Evolutionary conservation across 2,113 vertebrate genomes (phyloP).

Genomic region (Diglossa brunneiventris): DNA sequence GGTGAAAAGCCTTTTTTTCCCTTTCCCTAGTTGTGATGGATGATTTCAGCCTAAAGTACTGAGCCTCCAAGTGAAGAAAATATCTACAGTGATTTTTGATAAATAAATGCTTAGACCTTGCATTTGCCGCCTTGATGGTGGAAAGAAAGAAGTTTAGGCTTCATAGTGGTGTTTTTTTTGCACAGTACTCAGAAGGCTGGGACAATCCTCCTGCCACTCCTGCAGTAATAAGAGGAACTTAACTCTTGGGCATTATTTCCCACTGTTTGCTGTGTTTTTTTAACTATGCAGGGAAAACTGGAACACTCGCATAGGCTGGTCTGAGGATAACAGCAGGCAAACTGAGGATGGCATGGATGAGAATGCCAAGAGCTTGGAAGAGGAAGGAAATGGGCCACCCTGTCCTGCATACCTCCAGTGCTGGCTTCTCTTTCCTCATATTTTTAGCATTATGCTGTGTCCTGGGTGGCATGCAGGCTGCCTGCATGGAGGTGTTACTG

Average conservation of each 20-base stretch:
- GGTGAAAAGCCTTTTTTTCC: constrained; percentile 12
- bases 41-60: constrained; percentile 33
- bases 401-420: not conserved
- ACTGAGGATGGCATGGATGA: not conserved
- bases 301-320: not conserved
- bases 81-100: constrained; percentile 46
- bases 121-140: not conserved
- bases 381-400: not conserved
- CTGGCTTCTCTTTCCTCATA: not conserved
- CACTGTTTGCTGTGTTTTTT: not conserved
- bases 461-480: not conserved
- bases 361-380: not conserved
- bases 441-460: not conserved
- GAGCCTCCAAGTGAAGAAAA: constrained; percentile 23
- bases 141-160: not conserved
- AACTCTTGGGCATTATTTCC: not conserved
- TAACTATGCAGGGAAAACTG: not conserved
- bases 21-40: constrained; percentile 38
- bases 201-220: not conserved
- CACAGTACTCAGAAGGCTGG: not conserved
- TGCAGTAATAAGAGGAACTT: not conserved
- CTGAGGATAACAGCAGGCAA: not conserved
- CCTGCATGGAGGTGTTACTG: accelerated
- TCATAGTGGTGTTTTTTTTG: not conserved
- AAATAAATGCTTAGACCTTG: constrained; percentile 56